Base-by-base conservation (phyloP, 64 coral and sea anemone genomes). In the Catalaphyllia jardinei region DNA sequence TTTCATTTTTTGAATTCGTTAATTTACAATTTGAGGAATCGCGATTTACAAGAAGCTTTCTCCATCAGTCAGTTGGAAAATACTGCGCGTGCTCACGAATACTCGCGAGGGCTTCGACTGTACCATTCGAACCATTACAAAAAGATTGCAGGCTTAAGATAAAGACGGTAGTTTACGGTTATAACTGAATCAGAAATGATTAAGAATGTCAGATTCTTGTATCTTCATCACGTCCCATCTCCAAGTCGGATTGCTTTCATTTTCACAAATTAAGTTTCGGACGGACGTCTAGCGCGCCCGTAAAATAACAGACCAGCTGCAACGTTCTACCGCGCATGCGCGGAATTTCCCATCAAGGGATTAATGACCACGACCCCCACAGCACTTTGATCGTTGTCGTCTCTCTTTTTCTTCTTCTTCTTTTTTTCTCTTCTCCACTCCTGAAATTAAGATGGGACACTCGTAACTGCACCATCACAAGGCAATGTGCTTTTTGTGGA, bases 241-340 rank as follows among this genome's bases (percentile, higher is more conserved):
- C 14, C 20, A 42, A 42, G 18, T 42, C 22, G 60, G 0, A 13
- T 83, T 24, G 31, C 57, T 8, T 17, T 64, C 54, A 16, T 7
- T 4, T 20, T 82, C 20, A 15, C 25, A 7, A 20, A 31, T 63
- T 60, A 46, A 62, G 3, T 63, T 63, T 60, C 15, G 8, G 31
- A 17, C 33, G 11, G 33, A 15, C 42, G 35, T 55, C 4, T 3
- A 1, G 33, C 9, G 30, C 30, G 60, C 18, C 17, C 14, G 7
- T 61, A 9, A 62, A 33, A 82, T 83, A 15, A 65, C 79, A 83
- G 79, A 83, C 60, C 79, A 65, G 60, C 79, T 83, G 79, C 24
- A 17, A 13, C 7, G 61, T 24, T 42, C 30, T 17, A 29, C 31
- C 39, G 33, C 74, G 39, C 42, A 77, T 50, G 74, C 74, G 19